Evolutionary conservation across 2,797 vertebrate species (phyloP), one percentile per base, ranked within the genome.

Genomic region (Micropoecilia bifurca): DNA sequence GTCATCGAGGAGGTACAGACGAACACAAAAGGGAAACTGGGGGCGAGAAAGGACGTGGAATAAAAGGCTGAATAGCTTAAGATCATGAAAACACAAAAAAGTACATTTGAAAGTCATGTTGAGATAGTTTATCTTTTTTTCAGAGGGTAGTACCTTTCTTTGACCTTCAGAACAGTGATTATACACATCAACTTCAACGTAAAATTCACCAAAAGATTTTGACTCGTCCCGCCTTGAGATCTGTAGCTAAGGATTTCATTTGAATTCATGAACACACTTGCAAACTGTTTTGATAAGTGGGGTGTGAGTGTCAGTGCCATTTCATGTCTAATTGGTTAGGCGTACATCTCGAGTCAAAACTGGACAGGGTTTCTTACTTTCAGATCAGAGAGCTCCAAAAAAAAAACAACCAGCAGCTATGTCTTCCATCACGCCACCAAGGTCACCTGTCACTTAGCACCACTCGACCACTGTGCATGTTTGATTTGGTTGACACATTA

Each of bases 401-500:
- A 92, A 45, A 46, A 46, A 39, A 13, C 68, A 71, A 71, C 68
- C 68, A 71, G 87, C 90, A 92, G 87, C 90, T 83, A 78, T 80
- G 91, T 93, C 91, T 91, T 95, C 93, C 92, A 94, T 95, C 94
- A 94, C 81, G 68, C 79, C 90, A 88, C 90, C 94, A 94, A 95
- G 94, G 94, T 95, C 94, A 93, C 82, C 94, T 92, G 94, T 95
- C 94, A 95, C 93, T 94, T 93, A 91, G 78, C 87, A 86, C 86
- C 89, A 91, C 85, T 90, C 87, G 85, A 91, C 89, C 93, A 90
- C 91, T 91, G 91, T 89, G 92, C 91, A 88, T 93, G 92, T 95
- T 95, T 94, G 93, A 95, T 94, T 94, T 89, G 90, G 92, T 90
- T 94, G 93, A 95, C 95, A 94, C 93, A 89, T 91, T 93, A 94